Base-by-base conservation (phyloP, 2,797 vertebrate species). In the Notolepis coatsorum region DNA sequence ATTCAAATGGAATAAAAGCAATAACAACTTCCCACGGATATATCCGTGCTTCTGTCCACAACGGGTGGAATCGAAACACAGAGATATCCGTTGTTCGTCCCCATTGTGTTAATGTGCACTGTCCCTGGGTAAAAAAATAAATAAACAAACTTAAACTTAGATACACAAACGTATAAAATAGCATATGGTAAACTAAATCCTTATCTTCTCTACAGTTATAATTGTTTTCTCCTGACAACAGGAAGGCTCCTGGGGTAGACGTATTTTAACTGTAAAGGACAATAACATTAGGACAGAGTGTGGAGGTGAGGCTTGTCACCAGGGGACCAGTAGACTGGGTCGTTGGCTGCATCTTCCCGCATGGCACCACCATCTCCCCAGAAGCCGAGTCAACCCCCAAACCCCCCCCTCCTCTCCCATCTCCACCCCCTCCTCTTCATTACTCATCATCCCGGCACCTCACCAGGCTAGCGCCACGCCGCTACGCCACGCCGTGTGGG, bases 381-480 rank as follows among this genome's bases (percentile, higher is more conserved):
- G 69, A 69, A 87, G 80, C 80, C 57, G 74, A 85, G 84, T 82
- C 86, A 71, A 71, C 73, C 78, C 71, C 77, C 72, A 81, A 84
- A 71, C 73, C 73, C 78, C 71, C 77, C 72, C 13, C 37, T 21
- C 45, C 70, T 73, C 76, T 76, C 67, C 65, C 48, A 54, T 66
- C 47, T 64, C 65, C 57, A 59, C 9, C n/a, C 71, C 80, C 62
- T 75, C 63, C 43, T 56, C 49, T 74, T n/a, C n/a, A 75, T 88
- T 83, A 84, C 84, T 86, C 86, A 90, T 87, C 75, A 78, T 78
- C 70, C 59, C 69, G 27, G 35, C 13, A 18, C 71, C 61, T 81
- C 79, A 63, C 73, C 66, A 69, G 68, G 71, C 80, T 68, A 64
- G 71, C 27, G 21, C 79, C 72, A 74, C 42, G 25, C 83, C 73